These are phyloP conservation scores for Gymnorhina tibicen DNA, from an alignment of 2,113 vertebrate genomes.

Conservation along the genomic window DNA sequence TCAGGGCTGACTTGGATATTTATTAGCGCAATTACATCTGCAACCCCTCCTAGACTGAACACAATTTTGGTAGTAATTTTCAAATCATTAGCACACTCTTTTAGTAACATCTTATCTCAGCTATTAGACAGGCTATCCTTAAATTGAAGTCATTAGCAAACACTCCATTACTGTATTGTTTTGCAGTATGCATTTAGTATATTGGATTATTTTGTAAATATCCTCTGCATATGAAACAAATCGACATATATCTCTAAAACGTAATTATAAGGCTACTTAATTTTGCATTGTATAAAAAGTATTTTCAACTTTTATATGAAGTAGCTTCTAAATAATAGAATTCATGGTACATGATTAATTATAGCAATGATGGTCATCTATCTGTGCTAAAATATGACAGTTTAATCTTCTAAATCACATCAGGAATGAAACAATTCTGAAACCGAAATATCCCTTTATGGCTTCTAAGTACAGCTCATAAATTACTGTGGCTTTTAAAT, in stretches of 20 bases:
- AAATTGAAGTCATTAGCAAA: conserved; percentile 52
- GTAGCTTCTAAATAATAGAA: conserved; percentile 43
- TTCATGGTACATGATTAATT: conserved; percentile 58
- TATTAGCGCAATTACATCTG: conserved; percentile 36
- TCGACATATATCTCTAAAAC: conserved; percentile 4
- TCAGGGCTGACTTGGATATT: conserved; percentile 1
- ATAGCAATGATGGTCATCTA: conserved; percentile 12
- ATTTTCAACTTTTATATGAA: conserved; percentile 24
- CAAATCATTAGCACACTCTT: conserved; percentile 30
- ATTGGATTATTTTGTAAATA: conserved; percentile 38
- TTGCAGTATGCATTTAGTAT: conserved; percentile 7
- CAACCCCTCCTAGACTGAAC: background rate
- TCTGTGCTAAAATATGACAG: conserved; percentile 46
- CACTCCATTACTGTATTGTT: conserved; percentile 25
- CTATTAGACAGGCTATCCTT: conserved; percentile 26
- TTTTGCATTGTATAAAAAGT: conserved; percentile 18
- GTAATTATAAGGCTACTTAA: conserved; percentile 19
- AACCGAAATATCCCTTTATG: background rate
- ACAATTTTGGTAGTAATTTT: conserved; percentile 52
- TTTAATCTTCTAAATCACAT: conserved; percentile 62
- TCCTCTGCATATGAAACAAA: conserved; percentile 23
- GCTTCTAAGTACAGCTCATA: conserved; percentile 39
- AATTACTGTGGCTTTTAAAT: conserved; percentile 44
- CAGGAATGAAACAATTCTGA: conserved; percentile 49
- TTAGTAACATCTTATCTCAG: conserved; percentile 34